Percentiles rank a stretch among this genome's conserved stretches.
Conservation (phyloP, 2,888 invertebrate genomes). For the Epinotia ramella region DNA sequence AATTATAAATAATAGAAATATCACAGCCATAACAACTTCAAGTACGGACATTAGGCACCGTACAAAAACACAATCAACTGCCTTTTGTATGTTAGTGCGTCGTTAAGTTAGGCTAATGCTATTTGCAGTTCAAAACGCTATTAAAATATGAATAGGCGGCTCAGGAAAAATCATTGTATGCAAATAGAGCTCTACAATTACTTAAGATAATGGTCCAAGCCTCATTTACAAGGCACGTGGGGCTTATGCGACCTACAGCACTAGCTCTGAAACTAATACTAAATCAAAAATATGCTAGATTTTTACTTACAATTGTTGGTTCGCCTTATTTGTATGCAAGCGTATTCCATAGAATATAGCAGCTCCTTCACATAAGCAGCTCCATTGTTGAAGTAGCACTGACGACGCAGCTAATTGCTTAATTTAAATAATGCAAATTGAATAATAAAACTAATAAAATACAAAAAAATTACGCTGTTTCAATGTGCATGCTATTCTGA, state of each 20-base stretch:
- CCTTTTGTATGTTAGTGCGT: constrained; percentile 33
- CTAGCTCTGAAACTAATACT: constrained; percentile 57
- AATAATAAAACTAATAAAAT: constrained; percentile 50
- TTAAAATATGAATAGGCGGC: constrained; percentile 64
- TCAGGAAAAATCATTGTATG: constrained; percentile 74
- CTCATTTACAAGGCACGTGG: constrained; percentile 62
- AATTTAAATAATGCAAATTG: constrained; percentile 48
- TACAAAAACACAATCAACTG: constrained; percentile 31
- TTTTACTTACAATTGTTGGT: constrained; percentile 73
- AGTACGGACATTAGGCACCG: constrained; percentile 30
- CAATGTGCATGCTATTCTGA: constrained; percentile 54
- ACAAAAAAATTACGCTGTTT: constrained; percentile 46
- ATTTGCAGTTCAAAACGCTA: constrained; percentile 51
- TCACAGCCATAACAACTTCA: constrained; percentile 36
- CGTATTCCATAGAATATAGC: constrained; percentile 74
- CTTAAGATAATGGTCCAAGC: constrained; percentile 67
- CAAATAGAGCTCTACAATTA: constrained; percentile 76
- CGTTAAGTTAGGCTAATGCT: constrained; percentile 35
- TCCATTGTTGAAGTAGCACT: constrained; percentile 60
- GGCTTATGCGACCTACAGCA: constrained; percentile 62
- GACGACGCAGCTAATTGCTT: constrained; percentile 48
- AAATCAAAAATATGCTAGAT: constrained; percentile 59
- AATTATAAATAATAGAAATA: constrained; percentile 44
- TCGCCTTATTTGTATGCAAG: constrained; percentile 65
- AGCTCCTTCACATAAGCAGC: constrained; percentile 63